Evolutionary conservation across 2,797 vertebrate species (phyloP).

Genomic region (Dryobates pubescens): DNA sequence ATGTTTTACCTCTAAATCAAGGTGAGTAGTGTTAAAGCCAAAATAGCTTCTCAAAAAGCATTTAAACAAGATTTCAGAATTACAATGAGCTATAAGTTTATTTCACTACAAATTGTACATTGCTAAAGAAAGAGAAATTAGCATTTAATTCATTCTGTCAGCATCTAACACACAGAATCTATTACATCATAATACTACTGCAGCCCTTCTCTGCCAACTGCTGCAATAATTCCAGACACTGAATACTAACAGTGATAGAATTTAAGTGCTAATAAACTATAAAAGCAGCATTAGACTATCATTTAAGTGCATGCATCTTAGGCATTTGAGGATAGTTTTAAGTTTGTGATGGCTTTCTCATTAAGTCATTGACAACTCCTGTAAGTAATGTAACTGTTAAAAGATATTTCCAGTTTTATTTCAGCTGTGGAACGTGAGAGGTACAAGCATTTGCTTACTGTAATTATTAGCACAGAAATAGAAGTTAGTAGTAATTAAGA

Average conservation of each 20-base stretch:
- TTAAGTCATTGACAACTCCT: not conserved
- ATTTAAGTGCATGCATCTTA: not conserved
- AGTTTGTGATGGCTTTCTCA: not conserved
- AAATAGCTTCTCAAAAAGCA: conserved; percentile 2
- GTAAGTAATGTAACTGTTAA: not conserved
- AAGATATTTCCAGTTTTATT: not conserved
- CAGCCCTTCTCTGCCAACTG: not conserved
- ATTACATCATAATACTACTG: not conserved
- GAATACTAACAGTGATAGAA: not conserved
- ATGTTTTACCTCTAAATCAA: not conserved
- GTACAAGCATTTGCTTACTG: fast-evolving
- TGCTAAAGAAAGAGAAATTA: not conserved
- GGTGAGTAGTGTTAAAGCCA: not conserved
- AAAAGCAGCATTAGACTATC: not conserved
- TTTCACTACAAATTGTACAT: not conserved
- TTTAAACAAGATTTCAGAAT: conserved; percentile 2
- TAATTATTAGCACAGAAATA: not conserved
- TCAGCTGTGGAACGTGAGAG: not conserved
- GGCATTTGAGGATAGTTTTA: not conserved
- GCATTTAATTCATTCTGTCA: not conserved
- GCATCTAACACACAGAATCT: not conserved
- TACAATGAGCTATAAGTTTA: not conserved
- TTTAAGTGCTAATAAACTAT: not conserved
- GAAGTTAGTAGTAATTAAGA: not conserved
- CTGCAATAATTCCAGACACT: not conserved